A percentile compares a stretch with the other conserved stretches of the same genome.
These are phyloP conservation scores for Ciconia maguari DNA, from an alignment of 2,113 vertebrate genomes.

Conservation along the genomic window DNA sequence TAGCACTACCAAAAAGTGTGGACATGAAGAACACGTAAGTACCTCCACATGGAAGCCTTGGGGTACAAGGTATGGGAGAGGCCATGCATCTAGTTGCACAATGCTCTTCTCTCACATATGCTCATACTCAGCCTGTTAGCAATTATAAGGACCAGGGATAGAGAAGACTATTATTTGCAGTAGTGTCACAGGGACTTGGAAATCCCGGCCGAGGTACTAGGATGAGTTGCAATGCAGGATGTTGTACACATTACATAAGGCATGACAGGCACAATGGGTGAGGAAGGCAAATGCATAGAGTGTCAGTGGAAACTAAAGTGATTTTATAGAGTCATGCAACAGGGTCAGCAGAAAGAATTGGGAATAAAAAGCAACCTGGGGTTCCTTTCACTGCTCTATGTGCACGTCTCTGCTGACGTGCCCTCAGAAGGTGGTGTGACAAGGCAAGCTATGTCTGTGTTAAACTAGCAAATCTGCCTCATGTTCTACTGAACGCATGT, in stretches of 20 bases:
- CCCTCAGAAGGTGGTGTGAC: not conserved
- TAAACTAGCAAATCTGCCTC: not conserved
- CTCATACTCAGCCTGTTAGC: not conserved
- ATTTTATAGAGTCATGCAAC: not conserved
- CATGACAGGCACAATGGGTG: not conserved
- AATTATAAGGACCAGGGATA: not conserved
- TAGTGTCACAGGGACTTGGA: not conserved
- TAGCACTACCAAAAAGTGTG: not conserved
- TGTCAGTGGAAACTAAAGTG: not conserved
- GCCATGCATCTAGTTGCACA: not conserved
- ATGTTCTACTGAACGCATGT: not conserved
- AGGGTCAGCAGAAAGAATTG: not conserved
- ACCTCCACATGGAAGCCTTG: not conserved
- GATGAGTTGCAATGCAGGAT: not conserved
- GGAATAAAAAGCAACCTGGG: not conserved
- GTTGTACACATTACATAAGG: not conserved
- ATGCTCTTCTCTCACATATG: not conserved
- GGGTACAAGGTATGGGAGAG: not conserved
- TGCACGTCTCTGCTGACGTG: not conserved
- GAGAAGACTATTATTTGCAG: not conserved
- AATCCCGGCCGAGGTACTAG: not conserved
- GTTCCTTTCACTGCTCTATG: not conserved
- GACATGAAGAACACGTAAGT: accelerated
- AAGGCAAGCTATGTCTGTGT: not conserved
- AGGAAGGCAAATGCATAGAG: not conserved